These are phyloP conservation scores for Pristionchus entomophagus DNA, from an alignment of 2,888 invertebrate species.

Conservation along the genomic window DNA sequence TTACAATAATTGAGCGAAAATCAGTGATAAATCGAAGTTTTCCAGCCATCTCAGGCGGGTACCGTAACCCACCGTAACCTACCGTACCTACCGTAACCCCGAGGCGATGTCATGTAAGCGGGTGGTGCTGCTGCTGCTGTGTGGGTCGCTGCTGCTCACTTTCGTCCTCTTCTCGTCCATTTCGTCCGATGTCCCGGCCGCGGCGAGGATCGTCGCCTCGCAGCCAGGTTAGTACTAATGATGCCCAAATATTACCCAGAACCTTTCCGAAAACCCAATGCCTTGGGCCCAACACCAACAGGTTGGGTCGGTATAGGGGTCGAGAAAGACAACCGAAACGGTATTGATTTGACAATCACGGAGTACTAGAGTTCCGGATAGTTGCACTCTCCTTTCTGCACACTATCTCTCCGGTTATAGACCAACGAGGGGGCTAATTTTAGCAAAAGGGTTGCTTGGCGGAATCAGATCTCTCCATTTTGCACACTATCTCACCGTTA, in stretches of 20 bases:
- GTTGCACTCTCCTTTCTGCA: not conserved
- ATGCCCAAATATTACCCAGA: no score
- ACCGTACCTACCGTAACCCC: not conserved
- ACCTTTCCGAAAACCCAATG: no score
- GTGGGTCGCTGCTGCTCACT: not conserved
- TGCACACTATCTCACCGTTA: no score
- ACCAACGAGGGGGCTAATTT: not conserved
- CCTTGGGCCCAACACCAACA: no score
- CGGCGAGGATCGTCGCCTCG: not conserved
- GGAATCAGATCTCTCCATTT: not conserved
- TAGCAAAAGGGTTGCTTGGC: not conserved
- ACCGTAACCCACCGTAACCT: not conserved
- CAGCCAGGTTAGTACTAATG: slow-evolving; percentile 1
- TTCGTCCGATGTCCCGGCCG: not conserved
- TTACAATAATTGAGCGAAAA: no score
- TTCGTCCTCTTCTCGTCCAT: slow-evolving; percentile 35
- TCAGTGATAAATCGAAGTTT: no score
- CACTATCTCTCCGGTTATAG: not conserved
- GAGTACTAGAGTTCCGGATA: not conserved
- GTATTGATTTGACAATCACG: not conserved
- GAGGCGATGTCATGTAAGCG: slow-evolving; percentile 26
- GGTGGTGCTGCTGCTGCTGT: not conserved
- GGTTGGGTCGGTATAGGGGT: not conserved
- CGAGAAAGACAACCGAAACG: not conserved
- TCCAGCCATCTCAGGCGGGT: no score